Evolutionary conservation across 2,888 invertebrate genomes (phyloP), one percentile per base, ranked within the genome.

Genomic region (Stegophylla sp.): DNA sequence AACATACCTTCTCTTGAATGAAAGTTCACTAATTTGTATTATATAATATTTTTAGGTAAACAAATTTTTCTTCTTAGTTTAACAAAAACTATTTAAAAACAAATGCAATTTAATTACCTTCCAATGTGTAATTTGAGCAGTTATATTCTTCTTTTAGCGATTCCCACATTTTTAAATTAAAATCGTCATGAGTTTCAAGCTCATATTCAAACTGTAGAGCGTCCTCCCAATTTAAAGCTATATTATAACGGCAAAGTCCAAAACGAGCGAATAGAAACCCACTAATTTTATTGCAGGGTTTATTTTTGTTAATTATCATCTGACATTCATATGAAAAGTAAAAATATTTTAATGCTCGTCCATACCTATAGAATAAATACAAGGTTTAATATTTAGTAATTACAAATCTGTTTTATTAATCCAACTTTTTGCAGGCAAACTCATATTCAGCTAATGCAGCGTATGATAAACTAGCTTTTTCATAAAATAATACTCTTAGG

Each of bases 401-500:
- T 89, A 43, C 28, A 3, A 73, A 61, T 26, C 10, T 5, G 15
- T 56, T 48, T 61, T n/a, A 10, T 86, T 53, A 3, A 13, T 20
- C 85, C 82, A 85, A 86, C 83, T 85, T 90, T 81, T 90, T 89
- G 9, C 88, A 87, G 0, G 90, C 87, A 83, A 93, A 93, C 83
- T 91, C 90, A 82, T 90, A 89, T 86, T 95, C n/a, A n/a, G n/a
- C n/a, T n/a, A n/a, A n/a, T n/a, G n/a, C n/a, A n/a, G n/a, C n/a
- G n/a, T n/a, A n/a, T 0, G 93, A 91, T 0, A 95, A 87, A 17
- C 93, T 92, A 0, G 94, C 94, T 85, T 97, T 96, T 85, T 94
- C 92, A 82, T 95, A 91, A 0, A 97, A 86, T 41, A 95, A 86
- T 0, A 91, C 91, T 85, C 93, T 94, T 0, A 95, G 87, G 86